Base-by-base conservation (phyloP, 1,140 invertebrate species). In the Diorhabda elongata region DNA sequence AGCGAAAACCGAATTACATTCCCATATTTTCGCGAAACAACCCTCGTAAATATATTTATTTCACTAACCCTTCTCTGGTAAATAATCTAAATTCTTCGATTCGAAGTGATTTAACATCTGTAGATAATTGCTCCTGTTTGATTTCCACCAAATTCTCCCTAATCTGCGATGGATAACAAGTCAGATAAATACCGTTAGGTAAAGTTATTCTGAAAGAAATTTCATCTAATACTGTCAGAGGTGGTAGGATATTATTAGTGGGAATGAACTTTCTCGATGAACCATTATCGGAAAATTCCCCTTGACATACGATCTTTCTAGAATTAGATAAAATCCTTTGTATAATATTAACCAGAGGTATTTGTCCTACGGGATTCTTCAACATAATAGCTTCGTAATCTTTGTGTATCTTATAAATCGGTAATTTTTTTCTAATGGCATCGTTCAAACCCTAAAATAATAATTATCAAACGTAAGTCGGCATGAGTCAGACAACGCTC, bases 41-140 rank as follows among this genome's bases (percentile, higher is more conserved):
- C 26, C 26, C 26, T 26, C 26, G 26, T 26, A 26, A 26, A 26
- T 26, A 26, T 26, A 26, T 26, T 26, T 26, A 26, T 26, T 52
- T 8, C 7, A 75, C 62, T 6, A 45, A 64, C 41, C 75, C 75
- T 66, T 69, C 69, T 56, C 60, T 67, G 4, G 61, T 70, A 61
- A 76, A 76, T 2, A 74, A 60, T 66, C 75, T 43, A 58, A 72
- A 76, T 61, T 71, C 68, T 68, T 76, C 75, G 45, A 67, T 57
- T 4, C 67, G 45, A 2, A 3, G 1, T 43, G 43, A 11, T 4
- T 52, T 52, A 52, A 52, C n/a, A 6, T 63, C 45, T 47, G 69
- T 11, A 26, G 44, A 58, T 42, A 67, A 11, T 58, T 72, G 70
- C 26, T 69, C 66, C 63, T 76, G 75, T 64, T 73, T 73, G 3